Evolutionary conservation across 2,888 invertebrate species (phyloP), one percentile per base, ranked within the genome.

Genomic region (Diadromus collaris): DNA sequence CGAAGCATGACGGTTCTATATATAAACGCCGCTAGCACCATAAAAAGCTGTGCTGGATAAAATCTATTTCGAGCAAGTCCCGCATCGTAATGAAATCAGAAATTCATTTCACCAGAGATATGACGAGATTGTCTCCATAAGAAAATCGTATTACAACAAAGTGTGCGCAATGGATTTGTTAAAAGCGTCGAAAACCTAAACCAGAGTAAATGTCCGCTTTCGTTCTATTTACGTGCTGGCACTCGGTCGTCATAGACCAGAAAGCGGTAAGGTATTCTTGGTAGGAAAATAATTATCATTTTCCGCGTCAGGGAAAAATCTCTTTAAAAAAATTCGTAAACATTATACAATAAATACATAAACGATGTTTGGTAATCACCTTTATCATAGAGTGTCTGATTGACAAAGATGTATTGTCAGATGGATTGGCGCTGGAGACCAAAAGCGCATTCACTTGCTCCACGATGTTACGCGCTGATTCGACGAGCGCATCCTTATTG

Each of bases 381-480:
- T 94, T 93, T 82, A 94, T 93, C 85, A 94, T 92, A 78, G 94
- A 94, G 81, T 95, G 91, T 58, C 95, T 91, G 77, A 95, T 93
- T 83, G 93, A 92, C 67, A 95, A 92, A 69, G 93, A 93, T 65
- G 93, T 93, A 85, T 92, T 93, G 90, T 95, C 95, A 6, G 94
- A 93, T 21, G 94, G 93, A 91, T 94, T 94, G 77, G 94, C 93
- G 77, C 93, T 91, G 38, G 94, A 93, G 76, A 92, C 91, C 79
- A 95, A 90, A 83, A 95, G 91, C 80, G 93, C 92, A 82, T 89
- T 89, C 79, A 91, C 92, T 83, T 91, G 91, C 48, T 89, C 88
- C 56, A 91, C 83, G 48, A 91, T 86, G 67, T 88, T 88, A 24
- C 82, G 87, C 24, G 89, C 90, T 44, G 88, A 86, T 80, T 91